A percentile compares a stretch with the other conserved stretches of the same genome.
phyloP scores from a whole-genome alignment of 2,888 invertebrate species.

The Limnephilus rhombicus region DNA sequence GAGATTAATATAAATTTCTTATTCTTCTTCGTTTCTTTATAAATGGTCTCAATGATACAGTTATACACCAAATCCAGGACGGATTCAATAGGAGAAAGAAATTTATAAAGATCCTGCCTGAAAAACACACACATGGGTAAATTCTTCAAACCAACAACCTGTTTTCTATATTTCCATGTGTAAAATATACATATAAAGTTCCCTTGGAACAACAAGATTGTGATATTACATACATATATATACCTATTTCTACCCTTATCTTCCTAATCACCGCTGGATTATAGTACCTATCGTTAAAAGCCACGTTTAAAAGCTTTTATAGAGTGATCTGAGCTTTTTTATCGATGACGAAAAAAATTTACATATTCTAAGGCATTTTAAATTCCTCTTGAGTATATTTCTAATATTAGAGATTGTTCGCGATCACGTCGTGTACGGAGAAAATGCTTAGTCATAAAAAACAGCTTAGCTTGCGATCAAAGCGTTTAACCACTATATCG shows the following conservation, averaged over 20 bases:
- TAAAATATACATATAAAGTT: too few relatives aligned
- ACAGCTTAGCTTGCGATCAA: constrained; percentile 30
- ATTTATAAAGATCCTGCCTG: too few relatives aligned
- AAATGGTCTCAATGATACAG: not conserved
- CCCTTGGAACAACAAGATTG: too few relatives aligned
- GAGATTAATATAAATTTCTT: not conserved
- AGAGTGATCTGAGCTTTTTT: not conserved
- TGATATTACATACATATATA: too few relatives aligned
- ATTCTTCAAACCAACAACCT: not conserved
- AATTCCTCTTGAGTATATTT: not conserved
- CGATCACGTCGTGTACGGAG: constrained; percentile 12
- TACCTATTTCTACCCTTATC: not conserved
- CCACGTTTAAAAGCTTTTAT: not conserved
- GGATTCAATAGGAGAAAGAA: not conserved
- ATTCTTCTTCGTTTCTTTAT: not conserved
- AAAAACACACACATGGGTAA: not conserved
- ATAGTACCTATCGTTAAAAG: not conserved
- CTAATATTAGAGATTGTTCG: not conserved
- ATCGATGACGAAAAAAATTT: not conserved
- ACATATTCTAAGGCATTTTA: not conserved
- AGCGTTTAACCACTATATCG: constrained; percentile 23
- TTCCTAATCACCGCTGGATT: not conserved
- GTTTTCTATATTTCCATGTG: not conserved
- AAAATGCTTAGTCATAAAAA: constrained; percentile 26
- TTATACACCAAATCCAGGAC: not conserved